Conservation (phyloP, 2,797 vertebrate species). For the Squalus acanthias region DNA sequence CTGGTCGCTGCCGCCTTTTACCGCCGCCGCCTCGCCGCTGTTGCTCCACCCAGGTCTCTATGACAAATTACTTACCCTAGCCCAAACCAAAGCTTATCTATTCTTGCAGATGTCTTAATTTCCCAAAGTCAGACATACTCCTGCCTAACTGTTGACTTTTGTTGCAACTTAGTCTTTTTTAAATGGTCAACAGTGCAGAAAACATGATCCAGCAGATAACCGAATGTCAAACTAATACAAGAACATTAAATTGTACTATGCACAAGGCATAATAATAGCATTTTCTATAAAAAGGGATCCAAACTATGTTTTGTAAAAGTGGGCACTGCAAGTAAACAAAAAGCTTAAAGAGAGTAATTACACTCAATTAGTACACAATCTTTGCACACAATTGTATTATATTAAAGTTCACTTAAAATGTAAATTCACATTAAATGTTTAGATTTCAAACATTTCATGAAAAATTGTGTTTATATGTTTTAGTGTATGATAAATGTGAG, state of each 20-base stretch:
- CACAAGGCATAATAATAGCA: background rate
- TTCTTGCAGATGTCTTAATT: background rate
- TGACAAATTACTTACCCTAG: background rate
- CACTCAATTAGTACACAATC: background rate
- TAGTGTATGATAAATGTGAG: no score
- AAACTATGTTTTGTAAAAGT: background rate
- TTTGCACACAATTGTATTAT: background rate
- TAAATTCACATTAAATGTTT: no score
- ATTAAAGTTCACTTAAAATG: no score
- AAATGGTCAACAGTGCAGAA: background rate
- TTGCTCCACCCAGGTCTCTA: background rate
- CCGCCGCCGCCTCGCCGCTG: no score
- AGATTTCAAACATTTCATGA: no score
- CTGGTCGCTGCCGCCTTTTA: no score
- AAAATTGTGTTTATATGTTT: no score
- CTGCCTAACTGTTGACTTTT: background rate
- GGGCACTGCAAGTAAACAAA: background rate
- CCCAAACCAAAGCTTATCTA: background rate
- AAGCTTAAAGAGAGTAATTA: background rate
- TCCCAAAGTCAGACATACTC: background rate
- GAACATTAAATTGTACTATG: background rate
- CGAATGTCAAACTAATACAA: background rate
- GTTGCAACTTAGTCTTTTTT: background rate
- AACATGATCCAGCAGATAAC: background rate
- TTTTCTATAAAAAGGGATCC: background rate